Base-by-base conservation (phyloP, 2,113 vertebrate species). In the Manacus vitellinus region DNA sequence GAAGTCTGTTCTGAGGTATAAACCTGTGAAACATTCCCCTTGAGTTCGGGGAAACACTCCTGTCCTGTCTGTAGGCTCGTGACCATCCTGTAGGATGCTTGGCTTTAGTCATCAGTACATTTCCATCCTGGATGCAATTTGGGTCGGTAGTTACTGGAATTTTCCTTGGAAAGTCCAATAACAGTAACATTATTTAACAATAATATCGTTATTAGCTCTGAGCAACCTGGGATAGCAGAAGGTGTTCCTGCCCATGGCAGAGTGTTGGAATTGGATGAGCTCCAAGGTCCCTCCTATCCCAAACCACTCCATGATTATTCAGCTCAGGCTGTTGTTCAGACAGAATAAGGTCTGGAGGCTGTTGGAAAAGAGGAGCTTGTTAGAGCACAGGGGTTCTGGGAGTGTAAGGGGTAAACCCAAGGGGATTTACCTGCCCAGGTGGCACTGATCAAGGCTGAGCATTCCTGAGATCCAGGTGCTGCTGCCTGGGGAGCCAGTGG, bases 401-500 rank as follows among this genome's bases (percentile, higher is more conserved):
- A 41, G 35, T 2, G 61, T 52, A 12, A 61, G 46, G 62, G 78
- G 1, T 9, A 0, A 17, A 8, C 2, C 22, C 4, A 1, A 3
- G 54, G 9, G 37, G 59, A 6, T 6, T 22, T 5, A 2, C 39
- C 78, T 75, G 87, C 54, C 70, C 52, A 5, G 12, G 33, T 24
- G 31, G 37, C 31, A 13, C 4, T 3, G 5, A 3, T 2, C 10
- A 23, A 27, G 61, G 61, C 61, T 65, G 85, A 28, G 49, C n/a
- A 18, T 47, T 10, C 16, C 33, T 18, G 6, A 20, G 16, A 2
- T 31, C 17, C 4, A 4, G 12, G 58, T 6, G 44, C 24, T 0
- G 10, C 56, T 30, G 49, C 44, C 43, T 2, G 0, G 1, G 52
- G 30, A 55, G 20, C 2, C 2, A 2, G 11, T 1, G 14, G n/a